Conservation (phyloP, 2,113 vertebrate species). For the Urocynchramus pylzowi region DNA sequence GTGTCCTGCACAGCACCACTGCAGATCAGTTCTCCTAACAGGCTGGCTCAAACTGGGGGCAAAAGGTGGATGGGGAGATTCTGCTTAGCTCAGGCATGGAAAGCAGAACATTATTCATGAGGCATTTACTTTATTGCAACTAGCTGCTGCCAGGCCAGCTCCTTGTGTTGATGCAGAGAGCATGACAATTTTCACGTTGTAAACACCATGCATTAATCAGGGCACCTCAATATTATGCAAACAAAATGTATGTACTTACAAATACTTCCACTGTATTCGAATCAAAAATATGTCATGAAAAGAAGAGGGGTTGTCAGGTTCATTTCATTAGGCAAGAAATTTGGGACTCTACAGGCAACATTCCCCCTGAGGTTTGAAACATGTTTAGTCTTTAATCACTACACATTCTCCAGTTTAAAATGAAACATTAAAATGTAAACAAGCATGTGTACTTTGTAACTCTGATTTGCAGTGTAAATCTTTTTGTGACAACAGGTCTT, state of each 20-base stretch:
- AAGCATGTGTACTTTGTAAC: neutral
- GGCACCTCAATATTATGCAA: slow-evolving; percentile 46
- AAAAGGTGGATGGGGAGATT: neutral
- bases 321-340: neutral
- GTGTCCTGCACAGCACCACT: rapidly evolving
- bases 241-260: slow-evolving; percentile 6
- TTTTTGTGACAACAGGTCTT: neutral
- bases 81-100: neutral
- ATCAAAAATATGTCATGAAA: slow-evolving; percentile 18
- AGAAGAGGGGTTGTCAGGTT: neutral
- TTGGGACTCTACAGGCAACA: neutral
- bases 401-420: neutral
- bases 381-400: neutral
- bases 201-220: slow-evolving; percentile 34
- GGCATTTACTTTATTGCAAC: slow-evolving; percentile 13
- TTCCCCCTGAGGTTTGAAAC: neutral
- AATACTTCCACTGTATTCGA: neutral
- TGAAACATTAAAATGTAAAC: slow-evolving; percentile 20
- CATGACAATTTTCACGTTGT: slow-evolving; percentile 45
- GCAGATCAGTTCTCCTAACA: neutral
- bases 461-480: neutral
- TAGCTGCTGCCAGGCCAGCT: neutral
- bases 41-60: neutral
- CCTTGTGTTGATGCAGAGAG: neutral
- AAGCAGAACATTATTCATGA: slow-evolving; percentile 8